A percentile compares a stretch with the other conserved stretches of the same genome.
Evolutionary conservation across 2,888 invertebrate species (phyloP).

Genomic region (Habroteleia sp.): DNA sequence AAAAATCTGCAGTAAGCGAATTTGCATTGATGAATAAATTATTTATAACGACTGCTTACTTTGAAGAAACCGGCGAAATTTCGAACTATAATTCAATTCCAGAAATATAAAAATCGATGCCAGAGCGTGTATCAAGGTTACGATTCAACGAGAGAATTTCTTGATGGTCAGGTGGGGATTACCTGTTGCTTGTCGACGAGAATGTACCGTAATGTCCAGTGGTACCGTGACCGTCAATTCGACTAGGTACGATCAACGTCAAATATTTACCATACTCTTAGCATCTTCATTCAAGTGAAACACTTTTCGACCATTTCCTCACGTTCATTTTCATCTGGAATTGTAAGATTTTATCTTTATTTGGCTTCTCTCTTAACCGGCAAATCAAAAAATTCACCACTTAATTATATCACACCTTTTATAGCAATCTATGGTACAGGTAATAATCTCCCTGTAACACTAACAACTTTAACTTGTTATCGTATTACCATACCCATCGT

Average conservation of each 20-base stretch:
- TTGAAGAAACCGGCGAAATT: constrained; percentile 38
- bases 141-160: constrained; percentile 52
- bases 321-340: constrained; percentile 29
- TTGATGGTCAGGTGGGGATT: constrained; percentile 60
- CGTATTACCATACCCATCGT: too few species aligned
- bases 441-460: too few species aligned
- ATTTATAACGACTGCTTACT: too few species aligned
- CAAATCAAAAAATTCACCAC: too few species aligned
- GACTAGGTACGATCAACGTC: constrained; percentile 49
- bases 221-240: constrained; percentile 56
- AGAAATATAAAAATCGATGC: constrained; percentile 47
- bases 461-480: too few species aligned
- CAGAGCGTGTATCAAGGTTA: constrained; percentile 62
- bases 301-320: constrained; percentile 13
- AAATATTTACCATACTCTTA: constrained; percentile 34
- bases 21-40: too few species aligned
- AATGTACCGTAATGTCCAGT: constrained; percentile 66
- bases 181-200: constrained; percentile 57
- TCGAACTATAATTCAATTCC: constrained; percentile 2
- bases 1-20: too few species aligned
- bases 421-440: too few species aligned
- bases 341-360: constrained; percentile 19
- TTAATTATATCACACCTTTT: too few species aligned
- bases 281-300: constrained; percentile 12
- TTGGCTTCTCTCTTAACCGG: background rate